These are phyloP conservation scores for Nomia melanderi DNA, from an alignment of 1,140 invertebrate genomes.

Conservation along the genomic window DNA sequence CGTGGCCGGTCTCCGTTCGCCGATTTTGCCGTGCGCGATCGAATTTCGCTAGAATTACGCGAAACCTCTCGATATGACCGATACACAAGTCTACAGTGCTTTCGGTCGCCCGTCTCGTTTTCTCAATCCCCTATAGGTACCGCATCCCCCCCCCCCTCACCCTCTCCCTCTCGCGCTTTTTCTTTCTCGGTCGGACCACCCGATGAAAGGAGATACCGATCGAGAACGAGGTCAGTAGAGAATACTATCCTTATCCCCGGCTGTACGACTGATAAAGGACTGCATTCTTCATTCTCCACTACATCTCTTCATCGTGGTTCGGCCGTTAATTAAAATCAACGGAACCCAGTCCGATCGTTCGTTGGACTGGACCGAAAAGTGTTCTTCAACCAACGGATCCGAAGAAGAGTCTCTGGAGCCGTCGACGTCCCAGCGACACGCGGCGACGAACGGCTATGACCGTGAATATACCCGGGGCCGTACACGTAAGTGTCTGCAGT, in stretches of 20 bases:
- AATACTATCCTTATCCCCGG: conserved; percentile 26
- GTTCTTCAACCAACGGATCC: no score
- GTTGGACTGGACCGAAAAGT: no score
- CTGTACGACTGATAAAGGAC: not conserved
- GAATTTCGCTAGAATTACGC: not conserved
- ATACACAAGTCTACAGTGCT: not conserved
- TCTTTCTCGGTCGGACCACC: conserved; percentile 2
- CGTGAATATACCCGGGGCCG: not conserved
- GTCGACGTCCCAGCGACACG: not conserved
- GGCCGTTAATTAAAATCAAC: not conserved
- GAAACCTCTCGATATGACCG: not conserved
- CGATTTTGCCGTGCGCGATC: not conserved
- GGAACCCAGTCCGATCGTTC: not conserved
- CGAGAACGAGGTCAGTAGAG: conserved; percentile 51
- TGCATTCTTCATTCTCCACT: not conserved
- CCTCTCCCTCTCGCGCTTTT: not conserved
- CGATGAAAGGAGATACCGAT: conserved; percentile 43
- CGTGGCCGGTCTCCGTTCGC: not conserved
- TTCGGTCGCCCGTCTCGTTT: not conserved
- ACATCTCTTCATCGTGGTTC: not conserved
- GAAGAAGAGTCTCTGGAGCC: not conserved
- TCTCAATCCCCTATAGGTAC: no score
- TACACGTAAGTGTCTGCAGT: conserved; percentile 13
- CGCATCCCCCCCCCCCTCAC: no score
- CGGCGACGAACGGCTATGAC: not conserved